phyloP scores from a whole-genome alignment of 2,113 vertebrate species.

The Paratilapia polleni region DNA sequence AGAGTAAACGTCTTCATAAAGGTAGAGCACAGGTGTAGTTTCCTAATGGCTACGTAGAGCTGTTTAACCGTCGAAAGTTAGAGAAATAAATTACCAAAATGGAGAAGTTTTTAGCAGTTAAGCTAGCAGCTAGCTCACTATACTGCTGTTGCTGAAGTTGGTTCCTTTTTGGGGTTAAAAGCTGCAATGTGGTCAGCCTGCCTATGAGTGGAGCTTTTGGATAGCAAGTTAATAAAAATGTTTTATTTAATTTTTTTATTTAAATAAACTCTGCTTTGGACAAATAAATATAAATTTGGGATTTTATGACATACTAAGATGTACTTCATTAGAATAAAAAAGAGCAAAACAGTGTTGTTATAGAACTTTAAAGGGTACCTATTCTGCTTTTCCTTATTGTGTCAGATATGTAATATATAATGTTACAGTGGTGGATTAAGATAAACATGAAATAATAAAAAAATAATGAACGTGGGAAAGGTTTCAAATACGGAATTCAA shows the following conservation, averaged over 20 bases:
- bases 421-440: too few species aligned
- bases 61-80: neutral
- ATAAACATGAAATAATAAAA: too few species aligned
- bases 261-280: neutral
- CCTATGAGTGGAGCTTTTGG: neutral
- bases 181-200: neutral
- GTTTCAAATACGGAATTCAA: too few species aligned
- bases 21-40: neutral
- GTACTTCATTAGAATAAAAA: too few species aligned
- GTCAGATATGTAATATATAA: too few species aligned
- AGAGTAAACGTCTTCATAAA: fast-evolving
- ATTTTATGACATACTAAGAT: too few species aligned
- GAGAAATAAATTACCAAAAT: neutral
- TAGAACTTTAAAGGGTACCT: too few species aligned
- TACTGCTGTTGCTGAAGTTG: slow-evolving; percentile 24
- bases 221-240: neutral
- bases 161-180: slow-evolving; percentile 1
- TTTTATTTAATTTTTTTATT: neutral
- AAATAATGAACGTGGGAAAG: too few species aligned
- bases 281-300: neutral
- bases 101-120: neutral
- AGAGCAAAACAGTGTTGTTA: too few species aligned
- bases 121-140: neutral
- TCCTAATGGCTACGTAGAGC: neutral
- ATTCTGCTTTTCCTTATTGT: too few species aligned